phyloP scores from a whole-genome alignment of 2,888 invertebrate genomes.

The Chloroclysta siterata region DNA sequence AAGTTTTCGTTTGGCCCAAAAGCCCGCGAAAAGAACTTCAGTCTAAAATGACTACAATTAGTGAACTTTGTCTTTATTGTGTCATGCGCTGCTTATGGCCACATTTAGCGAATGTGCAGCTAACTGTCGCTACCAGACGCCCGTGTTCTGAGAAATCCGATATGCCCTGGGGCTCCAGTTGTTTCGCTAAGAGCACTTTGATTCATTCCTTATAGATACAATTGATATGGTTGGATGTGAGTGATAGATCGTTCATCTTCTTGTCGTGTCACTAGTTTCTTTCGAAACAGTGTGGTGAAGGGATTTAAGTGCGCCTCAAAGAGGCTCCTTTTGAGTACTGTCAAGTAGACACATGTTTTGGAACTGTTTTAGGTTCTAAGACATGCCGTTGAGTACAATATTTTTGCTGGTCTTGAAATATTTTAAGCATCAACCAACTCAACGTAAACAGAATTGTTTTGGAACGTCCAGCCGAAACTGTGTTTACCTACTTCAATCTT shows the following conservation, averaged over 20 bases:
- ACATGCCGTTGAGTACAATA: not conserved
- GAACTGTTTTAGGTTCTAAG: no score
- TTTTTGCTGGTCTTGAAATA: not conserved
- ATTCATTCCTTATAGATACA: constrained; percentile 28
- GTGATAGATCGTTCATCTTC: not conserved
- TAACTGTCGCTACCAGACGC: constrained; percentile 52
- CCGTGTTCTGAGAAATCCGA: constrained; percentile 59
- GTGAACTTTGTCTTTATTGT: constrained; percentile 34
- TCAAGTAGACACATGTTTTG: no score
- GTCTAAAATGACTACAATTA: constrained; percentile 8
- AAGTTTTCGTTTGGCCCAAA: no score
- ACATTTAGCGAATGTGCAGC: constrained; percentile 39
- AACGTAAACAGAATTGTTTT: not conserved
- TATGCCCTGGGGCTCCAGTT: constrained; percentile 47
- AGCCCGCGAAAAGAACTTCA: constrained; percentile 2
- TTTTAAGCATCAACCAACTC: not conserved
- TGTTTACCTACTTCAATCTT: not conserved
- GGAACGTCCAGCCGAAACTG: not conserved
- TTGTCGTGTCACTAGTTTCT: no score
- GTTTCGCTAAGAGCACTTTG: constrained; percentile 37
- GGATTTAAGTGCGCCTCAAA: no score
- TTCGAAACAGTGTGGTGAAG: no score
- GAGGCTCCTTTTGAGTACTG: no score
- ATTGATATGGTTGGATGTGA: not conserved
- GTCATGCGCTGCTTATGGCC: constrained; percentile 40